Conservation (phyloP, 2,888 invertebrate genomes). For the Melipona beecheii region DNA sequence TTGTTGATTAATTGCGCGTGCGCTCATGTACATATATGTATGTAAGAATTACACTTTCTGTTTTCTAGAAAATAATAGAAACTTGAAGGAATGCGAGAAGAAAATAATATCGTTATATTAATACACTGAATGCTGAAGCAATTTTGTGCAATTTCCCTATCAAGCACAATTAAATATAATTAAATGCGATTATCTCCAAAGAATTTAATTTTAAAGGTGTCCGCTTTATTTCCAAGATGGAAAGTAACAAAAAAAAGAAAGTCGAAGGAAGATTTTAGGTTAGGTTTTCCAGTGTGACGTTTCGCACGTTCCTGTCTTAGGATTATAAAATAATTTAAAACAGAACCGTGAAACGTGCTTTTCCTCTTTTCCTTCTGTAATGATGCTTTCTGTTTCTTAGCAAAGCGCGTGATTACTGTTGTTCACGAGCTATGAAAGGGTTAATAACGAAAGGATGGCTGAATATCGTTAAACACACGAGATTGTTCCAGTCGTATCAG, state of each 20-base stretch:
- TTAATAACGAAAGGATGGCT: conserved; percentile 31
- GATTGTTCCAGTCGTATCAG: neutral
- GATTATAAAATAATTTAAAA: conserved; percentile 14
- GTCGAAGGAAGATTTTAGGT: no score
- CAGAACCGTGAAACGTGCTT: neutral
- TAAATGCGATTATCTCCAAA: neutral
- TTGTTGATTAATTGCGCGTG: neutral
- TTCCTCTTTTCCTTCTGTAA: neutral
- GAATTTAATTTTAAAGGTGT: neutral
- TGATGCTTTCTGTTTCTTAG: neutral
- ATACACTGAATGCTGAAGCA: no score
- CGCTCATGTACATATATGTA: neutral
- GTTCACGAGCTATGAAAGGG: neutral
- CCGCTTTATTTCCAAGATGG: no score
- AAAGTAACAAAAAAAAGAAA: neutral
- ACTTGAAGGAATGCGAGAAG: neutral
- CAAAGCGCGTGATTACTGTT: neutral
- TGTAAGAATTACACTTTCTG: neutral
- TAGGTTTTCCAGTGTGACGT: neutral
- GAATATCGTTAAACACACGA: conserved; percentile 4
- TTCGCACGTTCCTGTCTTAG: neutral
- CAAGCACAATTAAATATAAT: no score
- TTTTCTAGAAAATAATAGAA: neutral
- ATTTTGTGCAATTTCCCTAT: neutral
- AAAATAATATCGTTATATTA: neutral